phyloP scores from a whole-genome alignment of 2,888 invertebrate genomes.

The Mesodorylaimus sp. region DNA sequence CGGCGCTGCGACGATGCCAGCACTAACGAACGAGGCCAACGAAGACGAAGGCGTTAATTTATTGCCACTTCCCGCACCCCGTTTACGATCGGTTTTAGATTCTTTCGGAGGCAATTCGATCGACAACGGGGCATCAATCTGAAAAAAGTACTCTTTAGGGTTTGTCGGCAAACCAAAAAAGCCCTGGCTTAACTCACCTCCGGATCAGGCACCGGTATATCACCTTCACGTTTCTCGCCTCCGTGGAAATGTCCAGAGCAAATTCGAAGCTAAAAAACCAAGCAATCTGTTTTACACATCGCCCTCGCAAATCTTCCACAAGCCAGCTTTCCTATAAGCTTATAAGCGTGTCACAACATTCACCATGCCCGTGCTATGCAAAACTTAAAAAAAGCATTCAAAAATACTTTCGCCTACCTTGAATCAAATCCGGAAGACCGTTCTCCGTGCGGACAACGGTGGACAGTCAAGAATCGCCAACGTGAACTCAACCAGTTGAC shows the following conservation, averaged over 20 bases:
- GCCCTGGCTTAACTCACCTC: conserved; percentile 16
- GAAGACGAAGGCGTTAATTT: background rate
- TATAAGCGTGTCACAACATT: too few species aligned
- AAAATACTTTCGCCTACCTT: too few species aligned
- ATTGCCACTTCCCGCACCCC: too few species aligned
- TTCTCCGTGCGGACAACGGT: too few species aligned
- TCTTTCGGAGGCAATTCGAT: conserved; percentile 32
- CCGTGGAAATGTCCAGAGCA: conserved; percentile 34
- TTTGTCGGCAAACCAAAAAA: background rate
- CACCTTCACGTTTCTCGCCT: conserved; percentile 34
- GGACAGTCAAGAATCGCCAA: too few species aligned
- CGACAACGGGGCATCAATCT: conserved; percentile 30
- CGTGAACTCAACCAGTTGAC: too few species aligned
- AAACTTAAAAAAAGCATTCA: too few species aligned
- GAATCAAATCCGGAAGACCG: too few species aligned
- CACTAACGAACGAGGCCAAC: background rate
- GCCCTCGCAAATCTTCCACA: too few species aligned
- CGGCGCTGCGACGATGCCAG: background rate
- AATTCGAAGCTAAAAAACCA: conserved; percentile 30
- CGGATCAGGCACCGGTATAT: conserved; percentile 34
- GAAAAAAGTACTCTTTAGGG: conserved; percentile 8
- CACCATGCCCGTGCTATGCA: too few species aligned
- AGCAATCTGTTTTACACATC: conserved; percentile 3
- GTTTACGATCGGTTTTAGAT: conserved; percentile 18
- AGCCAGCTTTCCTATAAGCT: too few species aligned